Evolutionary conservation across 2,113 vertebrate genomes (phyloP), one percentile per base, ranked within the genome.

Genomic region (Phoenicopterus ruber): DNA sequence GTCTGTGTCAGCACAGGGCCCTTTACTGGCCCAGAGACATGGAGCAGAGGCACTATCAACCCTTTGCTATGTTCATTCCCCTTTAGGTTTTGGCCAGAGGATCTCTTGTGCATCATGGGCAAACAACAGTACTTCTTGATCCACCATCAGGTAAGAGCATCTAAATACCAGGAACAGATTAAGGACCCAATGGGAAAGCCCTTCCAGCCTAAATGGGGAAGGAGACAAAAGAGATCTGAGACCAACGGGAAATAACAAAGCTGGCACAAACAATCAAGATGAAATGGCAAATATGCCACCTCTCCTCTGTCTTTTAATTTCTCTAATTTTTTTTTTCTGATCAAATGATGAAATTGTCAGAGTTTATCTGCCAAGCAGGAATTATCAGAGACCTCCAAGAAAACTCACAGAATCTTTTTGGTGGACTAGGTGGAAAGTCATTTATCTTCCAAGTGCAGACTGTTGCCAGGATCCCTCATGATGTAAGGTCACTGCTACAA

Each of bases 81-180:
- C 14, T 74, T 22, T 29, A 97, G 97, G 93, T 96, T 76, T 85
- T 94, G 79, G 91, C 96, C 42, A 96, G 95, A 95, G 93, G 93
- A 61, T 96, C 95, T 7, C 87, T 97, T 11, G 86, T 94, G 49
- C 85, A 90, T 61, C 88, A 94, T 4, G 95, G 96, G 6, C 89
- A 88, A 82, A 96, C 58, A 73, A 38, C 85, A 55, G 58, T 96
- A 15, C 58, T 57, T 86, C 87, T 96, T 80, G 82, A 62, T 81
- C 46, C 66, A 25, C 46, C 59, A 3, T 29, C 46, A 93, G 94
- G 96, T 96, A 92, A 93, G 90, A 54, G 24, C 71, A 29, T 34
- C 29, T 61, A 36, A 90, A 70, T 46, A 17, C 18, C 46, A 62
- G 38, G 52, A 65, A n/a, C 17, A 72, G 32, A 70, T 59, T 79